Percentiles rank a stretch among this genome's conserved stretches.
These are phyloP conservation scores for Drosophila subsilvestris DNA, from an alignment of 2,888 invertebrate genomes.

Conservation along the genomic window DNA sequence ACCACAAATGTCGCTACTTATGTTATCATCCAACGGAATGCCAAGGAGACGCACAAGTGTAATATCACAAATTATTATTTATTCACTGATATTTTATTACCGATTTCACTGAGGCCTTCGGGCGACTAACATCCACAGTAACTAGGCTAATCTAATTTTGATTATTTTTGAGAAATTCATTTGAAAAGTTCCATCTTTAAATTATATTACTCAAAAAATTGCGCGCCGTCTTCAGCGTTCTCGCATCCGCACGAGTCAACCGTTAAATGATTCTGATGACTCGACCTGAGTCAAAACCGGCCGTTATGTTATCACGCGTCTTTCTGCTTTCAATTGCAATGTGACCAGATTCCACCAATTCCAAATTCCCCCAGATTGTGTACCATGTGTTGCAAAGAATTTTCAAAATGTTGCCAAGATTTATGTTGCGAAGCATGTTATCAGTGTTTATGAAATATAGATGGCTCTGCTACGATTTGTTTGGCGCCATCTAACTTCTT, in stretches of 20 bases:
- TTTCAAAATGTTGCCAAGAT: no score
- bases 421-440: no score
- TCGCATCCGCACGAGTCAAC: not conserved
- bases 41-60: constrained; percentile 23
- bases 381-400: no score
- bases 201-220: not conserved
- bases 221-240: not conserved
- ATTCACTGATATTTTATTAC: not conserved
- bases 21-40: constrained; percentile 25
- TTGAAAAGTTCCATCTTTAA: not conserved
- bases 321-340: no score
- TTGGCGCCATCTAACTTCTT: no score
- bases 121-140: not conserved
- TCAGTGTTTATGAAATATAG: no score
- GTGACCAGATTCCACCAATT: no score
- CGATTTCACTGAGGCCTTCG: not conserved
- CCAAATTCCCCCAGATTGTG: no score
- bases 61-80: constrained; percentile 5
- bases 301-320: no score
- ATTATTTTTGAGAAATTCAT: not conserved
- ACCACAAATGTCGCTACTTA: constrained; percentile 43
- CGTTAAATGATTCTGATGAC: not conserved
- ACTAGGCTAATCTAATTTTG: not conserved
- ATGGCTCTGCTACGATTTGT: no score
- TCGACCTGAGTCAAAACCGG: no score